A percentile compares a stretch with the other conserved stretches of the same genome.
phyloP scores from a whole-genome alignment of 2,797 vertebrate genomes.

The Sebastes vulpes region DNA sequence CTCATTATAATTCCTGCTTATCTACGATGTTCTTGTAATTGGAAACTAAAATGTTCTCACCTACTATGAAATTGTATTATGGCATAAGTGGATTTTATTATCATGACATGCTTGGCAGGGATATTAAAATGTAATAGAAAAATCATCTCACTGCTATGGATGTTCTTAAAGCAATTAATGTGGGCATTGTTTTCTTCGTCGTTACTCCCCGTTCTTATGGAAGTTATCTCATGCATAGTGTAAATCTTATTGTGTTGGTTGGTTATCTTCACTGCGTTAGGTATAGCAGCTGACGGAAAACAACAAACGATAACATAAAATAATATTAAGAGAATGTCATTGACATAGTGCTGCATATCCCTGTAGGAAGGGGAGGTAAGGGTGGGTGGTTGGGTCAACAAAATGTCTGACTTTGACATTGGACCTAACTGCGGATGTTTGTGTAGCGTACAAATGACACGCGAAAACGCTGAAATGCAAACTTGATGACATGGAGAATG shows the following conservation, averaged over 20 bases:
- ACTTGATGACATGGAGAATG: too few species aligned
- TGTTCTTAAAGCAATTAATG: constrained; percentile 42
- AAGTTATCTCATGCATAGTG: not conserved
- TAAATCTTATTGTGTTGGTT: not conserved
- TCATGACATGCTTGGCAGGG: constrained; percentile 22
- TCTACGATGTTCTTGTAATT: constrained; percentile 66
- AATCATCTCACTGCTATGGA: constrained; percentile 11
- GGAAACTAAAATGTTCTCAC: constrained; percentile 65
- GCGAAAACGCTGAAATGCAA: too few species aligned
- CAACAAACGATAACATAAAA: not conserved
- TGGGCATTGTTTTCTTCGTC: constrained; percentile 11
- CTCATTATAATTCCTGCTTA: constrained; percentile 55
- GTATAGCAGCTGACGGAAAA: not conserved
- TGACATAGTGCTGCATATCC: not conserved
- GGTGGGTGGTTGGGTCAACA: not conserved
- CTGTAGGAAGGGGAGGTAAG: not conserved
- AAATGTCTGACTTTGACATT: not conserved
- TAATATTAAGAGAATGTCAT: not conserved
- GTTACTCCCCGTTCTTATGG: not conserved
- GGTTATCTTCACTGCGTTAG: not conserved
- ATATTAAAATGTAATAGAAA: constrained; percentile 54
- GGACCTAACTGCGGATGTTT: too few species aligned
- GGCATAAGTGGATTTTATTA: constrained; percentile 57
- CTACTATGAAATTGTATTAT: constrained; percentile 62
- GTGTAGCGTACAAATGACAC: too few species aligned